Conservation (phyloP, 2,888 invertebrate species). For the Calameuta pallipes region DNA sequence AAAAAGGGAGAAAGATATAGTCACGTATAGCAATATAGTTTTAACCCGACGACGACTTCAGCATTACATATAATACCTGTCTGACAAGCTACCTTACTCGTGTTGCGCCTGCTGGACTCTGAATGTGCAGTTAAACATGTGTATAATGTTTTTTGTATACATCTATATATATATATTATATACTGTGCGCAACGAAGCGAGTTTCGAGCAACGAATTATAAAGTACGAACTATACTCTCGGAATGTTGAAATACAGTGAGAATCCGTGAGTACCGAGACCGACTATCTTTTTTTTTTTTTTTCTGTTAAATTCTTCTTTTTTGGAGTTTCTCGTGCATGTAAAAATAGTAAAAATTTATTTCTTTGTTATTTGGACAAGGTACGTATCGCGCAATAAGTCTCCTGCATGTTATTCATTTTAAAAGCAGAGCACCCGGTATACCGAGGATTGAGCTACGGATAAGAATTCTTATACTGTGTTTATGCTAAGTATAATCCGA, state of each 20-base stretch:
- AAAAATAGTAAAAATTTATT: not conserved
- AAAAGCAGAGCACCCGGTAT: not conserved
- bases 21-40: conserved; percentile 28
- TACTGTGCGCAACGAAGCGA: not conserved
- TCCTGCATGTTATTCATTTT: not conserved
- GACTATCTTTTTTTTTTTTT: too few species aligned
- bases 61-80: conserved; percentile 39
- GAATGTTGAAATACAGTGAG: not conserved
- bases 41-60: conserved; percentile 31
- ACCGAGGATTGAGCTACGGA: not conserved
- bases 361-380: not conserved
- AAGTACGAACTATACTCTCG: not conserved
- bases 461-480: not conserved
- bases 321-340: too few species aligned
- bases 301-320: too few species aligned
- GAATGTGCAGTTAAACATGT: not conserved
- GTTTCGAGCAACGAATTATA: not conserved
- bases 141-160: not conserved
- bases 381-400: too few species aligned
- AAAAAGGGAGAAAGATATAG: conserved; percentile 3
- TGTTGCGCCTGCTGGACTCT: conserved; percentile 25
- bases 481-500: not conserved
- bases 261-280: not conserved
- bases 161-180: not conserved
- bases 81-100: conserved; percentile 38